Conservation (phyloP, 2,113 vertebrate species). For the Indri indri region DNA sequence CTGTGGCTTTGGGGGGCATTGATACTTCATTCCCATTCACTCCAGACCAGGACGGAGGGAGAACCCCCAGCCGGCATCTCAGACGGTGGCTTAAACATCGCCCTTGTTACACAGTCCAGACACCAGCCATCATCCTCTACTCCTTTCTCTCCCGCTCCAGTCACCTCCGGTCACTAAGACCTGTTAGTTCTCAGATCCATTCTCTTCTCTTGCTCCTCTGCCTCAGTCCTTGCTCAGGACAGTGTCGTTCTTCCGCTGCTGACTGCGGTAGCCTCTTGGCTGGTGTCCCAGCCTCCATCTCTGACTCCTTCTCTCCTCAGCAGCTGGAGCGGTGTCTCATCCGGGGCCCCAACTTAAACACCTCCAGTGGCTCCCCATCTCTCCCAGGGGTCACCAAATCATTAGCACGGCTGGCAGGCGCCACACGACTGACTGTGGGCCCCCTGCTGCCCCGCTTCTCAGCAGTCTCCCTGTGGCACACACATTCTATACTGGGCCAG, state of each 20-base stretch:
- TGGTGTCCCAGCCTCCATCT: neutral
- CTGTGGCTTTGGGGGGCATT: neutral
- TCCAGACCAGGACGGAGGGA: neutral
- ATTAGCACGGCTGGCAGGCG: neutral
- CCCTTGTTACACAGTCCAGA: neutral
- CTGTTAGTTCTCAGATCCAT: neutral
- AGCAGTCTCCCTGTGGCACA: no score
- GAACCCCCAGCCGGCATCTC: neutral
- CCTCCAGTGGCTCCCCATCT: neutral
- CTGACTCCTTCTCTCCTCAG: neutral
- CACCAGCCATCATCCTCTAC: neutral
- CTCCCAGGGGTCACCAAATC: neutral
- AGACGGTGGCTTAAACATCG: neutral
- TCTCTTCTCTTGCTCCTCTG: neutral
- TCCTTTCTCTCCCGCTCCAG: neutral
- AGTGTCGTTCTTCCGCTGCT: neutral
- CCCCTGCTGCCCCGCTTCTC: neutral
- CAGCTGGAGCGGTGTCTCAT: neutral
- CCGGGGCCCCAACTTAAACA: no score
- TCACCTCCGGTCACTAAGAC: neutral
- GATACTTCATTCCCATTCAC: neutral
- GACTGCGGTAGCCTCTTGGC: neutral
- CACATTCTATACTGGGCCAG: neutral
- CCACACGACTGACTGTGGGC: neutral
- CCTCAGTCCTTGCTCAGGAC: neutral